phyloP scores from a whole-genome alignment of 2,888 invertebrate genomes.

The Platycheirus rosarum region DNA sequence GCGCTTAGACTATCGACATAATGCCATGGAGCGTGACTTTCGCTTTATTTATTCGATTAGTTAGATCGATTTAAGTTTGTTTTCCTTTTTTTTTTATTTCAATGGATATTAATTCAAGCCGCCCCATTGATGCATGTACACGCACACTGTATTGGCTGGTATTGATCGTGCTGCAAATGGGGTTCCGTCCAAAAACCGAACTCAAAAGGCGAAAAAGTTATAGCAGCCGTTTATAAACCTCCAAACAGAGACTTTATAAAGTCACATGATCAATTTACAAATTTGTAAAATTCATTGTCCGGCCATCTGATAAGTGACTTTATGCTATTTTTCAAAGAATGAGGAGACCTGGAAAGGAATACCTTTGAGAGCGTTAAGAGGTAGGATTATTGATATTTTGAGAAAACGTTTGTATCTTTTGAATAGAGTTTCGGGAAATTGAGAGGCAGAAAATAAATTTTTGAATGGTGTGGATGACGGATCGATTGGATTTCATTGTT shows the following conservation, averaged over 20 bases:
- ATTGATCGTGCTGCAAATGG: constrained; percentile 31
- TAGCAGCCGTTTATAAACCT: not conserved
- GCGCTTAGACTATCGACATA: constrained; percentile 71
- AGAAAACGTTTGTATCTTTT: constrained; percentile 6
- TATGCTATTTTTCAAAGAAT: constrained; percentile 39
- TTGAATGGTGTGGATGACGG: constrained; percentile 51
- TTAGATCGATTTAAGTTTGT: constrained; percentile 26
- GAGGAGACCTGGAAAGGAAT: not conserved
- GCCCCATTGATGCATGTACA: constrained; percentile 8
- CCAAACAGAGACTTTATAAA: constrained; percentile 8
- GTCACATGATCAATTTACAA: constrained; percentile 66
- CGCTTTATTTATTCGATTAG: constrained; percentile 71
- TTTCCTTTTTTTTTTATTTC: constrained; percentile 13
- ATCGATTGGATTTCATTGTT: constrained; percentile 43
- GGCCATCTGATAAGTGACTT: constrained; percentile 52
- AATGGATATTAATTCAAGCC: constrained; percentile 2
- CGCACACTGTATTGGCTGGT: constrained; percentile 46
- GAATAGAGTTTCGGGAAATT: constrained; percentile 59
- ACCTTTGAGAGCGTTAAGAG: not conserved
- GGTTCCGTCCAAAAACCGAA: not conserved
- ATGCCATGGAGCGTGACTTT: constrained; percentile 71
- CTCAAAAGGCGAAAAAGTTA: constrained; percentile 40
- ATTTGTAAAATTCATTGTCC: constrained; percentile 70
- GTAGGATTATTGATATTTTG: not conserved
- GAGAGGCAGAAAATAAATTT: constrained; percentile 24